Percentiles rank a stretch among this genome's conserved stretches.
phyloP scores from a whole-genome alignment of 2,888 invertebrate species.

The Ennomos quercinarius region DNA sequence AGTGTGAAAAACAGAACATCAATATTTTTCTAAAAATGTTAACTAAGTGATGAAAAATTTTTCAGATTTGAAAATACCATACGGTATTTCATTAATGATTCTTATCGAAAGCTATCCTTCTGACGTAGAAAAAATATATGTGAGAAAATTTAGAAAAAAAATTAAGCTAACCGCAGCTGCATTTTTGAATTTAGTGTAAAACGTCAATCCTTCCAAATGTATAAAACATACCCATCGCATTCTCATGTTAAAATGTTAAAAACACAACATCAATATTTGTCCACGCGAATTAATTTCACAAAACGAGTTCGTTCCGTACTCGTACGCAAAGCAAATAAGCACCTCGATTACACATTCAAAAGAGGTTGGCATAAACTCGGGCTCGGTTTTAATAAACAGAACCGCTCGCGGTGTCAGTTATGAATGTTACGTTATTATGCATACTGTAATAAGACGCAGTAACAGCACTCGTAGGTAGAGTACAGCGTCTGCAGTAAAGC shows the following conservation, averaged over 20 bases:
- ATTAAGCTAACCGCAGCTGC: no score
- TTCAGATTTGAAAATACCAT: no score
- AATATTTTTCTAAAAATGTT: conserved; percentile 46
- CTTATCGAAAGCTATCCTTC: no score
- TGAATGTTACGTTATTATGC: conserved; percentile 71
- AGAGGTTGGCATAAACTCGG: conserved; percentile 46
- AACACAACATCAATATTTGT: conserved; percentile 47
- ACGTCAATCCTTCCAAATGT: conserved; percentile 1
- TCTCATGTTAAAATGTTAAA: conserved; percentile 40
- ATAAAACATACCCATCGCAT: conserved; percentile 30
- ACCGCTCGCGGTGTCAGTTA: conserved; percentile 62
- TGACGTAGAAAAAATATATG: no score
- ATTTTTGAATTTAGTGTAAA: no score
- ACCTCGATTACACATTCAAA: conserved; percentile 65
- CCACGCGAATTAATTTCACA: conserved; percentile 41
- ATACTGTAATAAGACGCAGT: conserved; percentile 64
- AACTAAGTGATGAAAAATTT: no score
- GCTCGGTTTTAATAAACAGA: conserved; percentile 68
- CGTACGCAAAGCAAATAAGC: conserved; percentile 58
- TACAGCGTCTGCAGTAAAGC: conserved; percentile 55
- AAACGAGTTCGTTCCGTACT: conserved; percentile 45
- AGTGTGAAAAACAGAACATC: conserved; percentile 44
- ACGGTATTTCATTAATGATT: no score
- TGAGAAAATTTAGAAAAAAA: no score
- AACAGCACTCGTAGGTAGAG: conserved; percentile 55